Evolutionary conservation across 2,113 vertebrate genomes (phyloP).

Genomic region (Ochotona princeps): DNA sequence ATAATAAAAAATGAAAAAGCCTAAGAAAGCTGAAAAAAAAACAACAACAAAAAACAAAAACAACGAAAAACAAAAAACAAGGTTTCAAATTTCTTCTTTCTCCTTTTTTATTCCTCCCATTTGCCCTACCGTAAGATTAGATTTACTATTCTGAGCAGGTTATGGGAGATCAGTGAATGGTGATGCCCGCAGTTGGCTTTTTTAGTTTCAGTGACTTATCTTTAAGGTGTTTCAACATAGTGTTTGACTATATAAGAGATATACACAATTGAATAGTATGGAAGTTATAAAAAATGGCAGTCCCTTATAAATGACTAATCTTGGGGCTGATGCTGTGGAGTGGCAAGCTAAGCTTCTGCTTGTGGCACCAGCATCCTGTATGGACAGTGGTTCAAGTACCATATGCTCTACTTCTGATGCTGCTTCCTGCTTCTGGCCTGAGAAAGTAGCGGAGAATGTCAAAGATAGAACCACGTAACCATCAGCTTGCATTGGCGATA

Average conservation of each 20-base stretch:
- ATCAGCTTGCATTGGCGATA: too few relatives aligned
- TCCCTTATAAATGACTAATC: background rate
- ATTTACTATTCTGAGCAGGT: background rate
- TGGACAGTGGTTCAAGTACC: too few relatives aligned
- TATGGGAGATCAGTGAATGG: background rate
- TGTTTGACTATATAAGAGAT: constrained; percentile 26
- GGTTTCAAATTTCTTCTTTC: background rate
- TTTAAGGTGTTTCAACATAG: background rate
- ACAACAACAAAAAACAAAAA: too few relatives aligned
- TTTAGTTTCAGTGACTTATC: background rate
- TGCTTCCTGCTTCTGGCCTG: too few relatives aligned
- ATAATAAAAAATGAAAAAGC: constrained; percentile 12
- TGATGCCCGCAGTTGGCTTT: background rate
- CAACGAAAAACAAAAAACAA: background rate
- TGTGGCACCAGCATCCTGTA: too few relatives aligned
- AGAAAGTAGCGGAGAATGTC: background rate
- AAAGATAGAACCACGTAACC: background rate
- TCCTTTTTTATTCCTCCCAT: background rate
- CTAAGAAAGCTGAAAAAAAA: background rate
- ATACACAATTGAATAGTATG: background rate
- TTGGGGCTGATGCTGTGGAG: background rate
- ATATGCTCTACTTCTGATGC: too few relatives aligned
- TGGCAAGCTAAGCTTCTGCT: too few relatives aligned
- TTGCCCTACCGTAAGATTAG: background rate
- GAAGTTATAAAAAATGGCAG: background rate